Conservation (phyloP, 2,888 invertebrate species). For the Monochamus alternatus region DNA sequence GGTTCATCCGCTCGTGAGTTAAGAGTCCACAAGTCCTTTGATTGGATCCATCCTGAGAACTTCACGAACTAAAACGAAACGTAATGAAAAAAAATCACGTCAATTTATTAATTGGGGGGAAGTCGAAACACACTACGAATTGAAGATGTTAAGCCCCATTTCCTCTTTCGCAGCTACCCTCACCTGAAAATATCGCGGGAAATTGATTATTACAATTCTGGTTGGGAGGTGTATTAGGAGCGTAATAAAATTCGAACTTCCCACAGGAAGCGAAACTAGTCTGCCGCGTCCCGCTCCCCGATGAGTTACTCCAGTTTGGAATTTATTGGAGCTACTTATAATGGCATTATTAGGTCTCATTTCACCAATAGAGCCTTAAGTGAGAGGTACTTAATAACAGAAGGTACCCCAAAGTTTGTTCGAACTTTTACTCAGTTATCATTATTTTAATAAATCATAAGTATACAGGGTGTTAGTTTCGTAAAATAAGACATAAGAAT, state of each 20-base stretch:
- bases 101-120: conserved; percentile 10
- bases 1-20: background rate
- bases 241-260: background rate
- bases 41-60: conserved; percentile 13
- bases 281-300: too few relatives aligned
- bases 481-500: too few relatives aligned
- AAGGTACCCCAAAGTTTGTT: too few relatives aligned
- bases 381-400: too few relatives aligned
- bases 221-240: background rate
- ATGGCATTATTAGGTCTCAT: too few relatives aligned
- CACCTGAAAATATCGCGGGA: background rate
- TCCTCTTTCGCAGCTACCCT: conserved; percentile 1
- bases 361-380: too few relatives aligned
- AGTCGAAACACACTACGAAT: background rate
- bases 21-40: background rate
- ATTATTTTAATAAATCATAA: too few relatives aligned
- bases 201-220: conserved; percentile 9
- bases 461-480: too few relatives aligned
- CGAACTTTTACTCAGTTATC: too few relatives aligned
- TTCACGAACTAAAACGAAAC: conserved; percentile 2
- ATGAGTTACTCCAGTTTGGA: too few relatives aligned
- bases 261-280: too few relatives aligned
- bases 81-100: conserved; percentile 8
- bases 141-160: conserved; percentile 2
- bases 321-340: too few relatives aligned